These are phyloP conservation scores for Lumbricus terrestris DNA, from an alignment of 2,888 invertebrate species.

Conservation along the genomic window DNA sequence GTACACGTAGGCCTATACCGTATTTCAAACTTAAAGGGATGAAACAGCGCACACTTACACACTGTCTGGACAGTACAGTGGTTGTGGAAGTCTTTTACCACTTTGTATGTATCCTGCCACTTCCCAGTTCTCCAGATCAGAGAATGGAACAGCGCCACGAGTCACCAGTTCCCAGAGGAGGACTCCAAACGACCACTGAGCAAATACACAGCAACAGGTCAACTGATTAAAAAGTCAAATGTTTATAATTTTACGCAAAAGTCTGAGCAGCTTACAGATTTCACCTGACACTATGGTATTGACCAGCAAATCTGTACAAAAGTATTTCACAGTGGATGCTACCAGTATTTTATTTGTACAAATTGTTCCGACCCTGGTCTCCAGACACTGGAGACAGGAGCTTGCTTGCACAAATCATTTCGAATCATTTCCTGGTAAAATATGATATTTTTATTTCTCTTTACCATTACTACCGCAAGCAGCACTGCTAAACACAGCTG, in stretches of 20 bases:
- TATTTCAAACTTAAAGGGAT: not conserved
- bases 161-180: slow-evolving; percentile 62
- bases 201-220: slow-evolving; percentile 21
- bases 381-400: too few relatives aligned
- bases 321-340: not conserved
- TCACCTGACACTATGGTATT: not conserved
- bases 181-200: slow-evolving; percentile 61
- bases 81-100: slow-evolving; percentile 59
- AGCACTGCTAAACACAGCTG: too few relatives aligned
- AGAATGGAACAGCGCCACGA: slow-evolving; percentile 60
- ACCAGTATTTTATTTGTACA: too few relatives aligned
- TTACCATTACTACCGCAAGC: too few relatives aligned
- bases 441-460: too few relatives aligned
- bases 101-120: slow-evolving; percentile 56
- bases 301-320: not conserved
- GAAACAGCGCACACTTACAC: slow-evolving; percentile 49
- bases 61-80: slow-evolving; percentile 60
- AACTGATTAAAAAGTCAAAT: not conserved
- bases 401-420: too few relatives aligned
- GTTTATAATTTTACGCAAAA: not conserved
- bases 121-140: slow-evolving; percentile 58
- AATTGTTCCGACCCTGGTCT: too few relatives aligned
- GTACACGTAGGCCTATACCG: too few relatives aligned
- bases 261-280: not conserved
- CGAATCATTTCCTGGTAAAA: too few relatives aligned